phyloP scores from a whole-genome alignment of 2,113 vertebrate genomes.

The Gyps fulvus region DNA sequence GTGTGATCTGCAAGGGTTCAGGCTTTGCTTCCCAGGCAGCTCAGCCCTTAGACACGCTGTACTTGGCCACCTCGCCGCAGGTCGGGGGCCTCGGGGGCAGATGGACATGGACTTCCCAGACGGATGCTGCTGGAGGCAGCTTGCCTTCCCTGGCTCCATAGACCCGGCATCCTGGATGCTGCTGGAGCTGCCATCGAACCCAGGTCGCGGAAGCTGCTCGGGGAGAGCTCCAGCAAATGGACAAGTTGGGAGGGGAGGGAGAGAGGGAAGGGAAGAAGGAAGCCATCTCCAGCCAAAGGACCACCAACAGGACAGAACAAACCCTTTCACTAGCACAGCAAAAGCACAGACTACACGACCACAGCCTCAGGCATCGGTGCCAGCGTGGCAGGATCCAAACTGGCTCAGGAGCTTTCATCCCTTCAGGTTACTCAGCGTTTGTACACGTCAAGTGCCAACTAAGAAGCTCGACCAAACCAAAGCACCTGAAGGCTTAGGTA shows the following conservation, averaged over 20 bases:
- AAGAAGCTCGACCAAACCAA: not conserved
- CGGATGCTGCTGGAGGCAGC: not conserved
- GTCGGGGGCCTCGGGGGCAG: not conserved
- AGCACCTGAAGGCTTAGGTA: not conserved
- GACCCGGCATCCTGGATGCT: not conserved
- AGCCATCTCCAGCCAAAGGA: not conserved
- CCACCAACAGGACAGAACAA: not conserved
- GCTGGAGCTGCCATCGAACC: not conserved
- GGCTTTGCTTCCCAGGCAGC: not conserved
- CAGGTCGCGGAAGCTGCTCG: not conserved
- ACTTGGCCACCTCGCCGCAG: not conserved
- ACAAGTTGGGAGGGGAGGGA: not conserved
- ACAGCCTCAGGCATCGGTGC: not conserved
- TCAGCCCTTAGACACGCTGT: not conserved
- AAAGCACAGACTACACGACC: not conserved
- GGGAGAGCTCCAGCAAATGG: not conserved
- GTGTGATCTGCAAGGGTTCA: not conserved
- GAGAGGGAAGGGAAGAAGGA: not conserved
- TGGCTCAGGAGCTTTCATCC: not conserved
- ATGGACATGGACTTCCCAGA: not conserved
- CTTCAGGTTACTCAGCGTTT: not conserved
- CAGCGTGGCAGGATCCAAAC: not conserved
- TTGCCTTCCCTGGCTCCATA: not conserved
- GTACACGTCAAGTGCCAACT: not conserved
- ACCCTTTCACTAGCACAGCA: not conserved